Evolutionary conservation across 2,797 vertebrate species (phyloP).

Genomic region (Sebastes taczanowskii): DNA sequence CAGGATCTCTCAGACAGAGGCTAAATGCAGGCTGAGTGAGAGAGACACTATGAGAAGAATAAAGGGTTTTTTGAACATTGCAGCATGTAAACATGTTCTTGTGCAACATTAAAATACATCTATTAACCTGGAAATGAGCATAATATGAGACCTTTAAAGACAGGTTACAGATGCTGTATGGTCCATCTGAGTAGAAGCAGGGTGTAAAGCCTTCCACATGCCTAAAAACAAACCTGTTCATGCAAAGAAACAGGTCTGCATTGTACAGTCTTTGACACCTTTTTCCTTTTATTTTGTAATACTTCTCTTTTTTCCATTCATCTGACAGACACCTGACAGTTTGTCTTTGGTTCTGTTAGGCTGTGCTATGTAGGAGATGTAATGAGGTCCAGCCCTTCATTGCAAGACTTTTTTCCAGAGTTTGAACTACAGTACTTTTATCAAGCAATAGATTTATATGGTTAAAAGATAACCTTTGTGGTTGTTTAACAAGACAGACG

Average conservation of each 20-base stretch:
- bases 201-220: not conserved
- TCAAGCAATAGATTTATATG: not conserved
- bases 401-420: not conserved
- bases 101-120: too few relatives aligned
- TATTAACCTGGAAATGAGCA: too few relatives aligned
- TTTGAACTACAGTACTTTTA: not conserved
- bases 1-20: too few relatives aligned
- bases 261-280: not conserved
- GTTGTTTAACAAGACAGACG: not conserved
- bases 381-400: not conserved
- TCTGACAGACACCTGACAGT: not conserved
- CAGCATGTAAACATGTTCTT: too few relatives aligned
- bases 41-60: too few relatives aligned
- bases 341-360: not conserved
- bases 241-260: not conserved
- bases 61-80: too few relatives aligned
- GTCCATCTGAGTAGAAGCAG: conserved; percentile 13
- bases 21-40: too few relatives aligned
- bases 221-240: not conserved
- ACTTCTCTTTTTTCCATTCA: not conserved
- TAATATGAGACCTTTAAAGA: too few relatives aligned
- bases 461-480: too few relatives aligned
- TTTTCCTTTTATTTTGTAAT: not conserved
- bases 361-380: not conserved
- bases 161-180: conserved; percentile 31